Percentiles rank a stretch among this genome's conserved stretches.
Evolutionary conservation across 2,888 invertebrate species (phyloP).

Genomic region (Hetaerina titia): DNA sequence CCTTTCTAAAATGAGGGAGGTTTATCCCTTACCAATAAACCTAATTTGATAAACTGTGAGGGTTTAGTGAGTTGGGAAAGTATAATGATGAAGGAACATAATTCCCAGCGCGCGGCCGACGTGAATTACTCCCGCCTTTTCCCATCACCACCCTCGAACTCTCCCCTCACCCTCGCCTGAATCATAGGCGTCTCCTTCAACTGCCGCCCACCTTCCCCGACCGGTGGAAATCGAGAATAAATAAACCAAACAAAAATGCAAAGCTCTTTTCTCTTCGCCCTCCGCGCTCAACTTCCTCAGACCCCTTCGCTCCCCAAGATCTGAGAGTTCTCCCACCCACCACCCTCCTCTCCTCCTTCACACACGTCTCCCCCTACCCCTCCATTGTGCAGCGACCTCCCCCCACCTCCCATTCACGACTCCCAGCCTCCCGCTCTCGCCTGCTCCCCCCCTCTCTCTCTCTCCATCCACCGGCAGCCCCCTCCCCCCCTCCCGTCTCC

Average conservation of each 20-base stretch:
- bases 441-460: not conserved
- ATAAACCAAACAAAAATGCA: not conserved
- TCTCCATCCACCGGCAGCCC: not conserved
- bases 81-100: not conserved
- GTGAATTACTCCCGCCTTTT: not conserved
- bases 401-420: not conserved
- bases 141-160: not conserved
- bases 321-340: not conserved
- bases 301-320: not conserved
- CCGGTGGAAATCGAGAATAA: constrained; percentile 1
- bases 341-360: not conserved
- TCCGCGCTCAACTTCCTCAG: not conserved
- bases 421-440: not conserved
- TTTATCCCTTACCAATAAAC: not conserved
- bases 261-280: not conserved
- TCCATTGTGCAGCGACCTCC: not conserved
- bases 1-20: not conserved
- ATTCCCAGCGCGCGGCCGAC: not conserved
- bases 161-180: not conserved
- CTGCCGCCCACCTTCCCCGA: not conserved
- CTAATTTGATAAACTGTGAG: not conserved
- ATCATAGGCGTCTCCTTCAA: not conserved
- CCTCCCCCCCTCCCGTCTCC: not conserved
- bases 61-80: not conserved
- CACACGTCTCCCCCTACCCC: not conserved